Percentiles rank a stretch among this genome's conserved stretches.
Evolutionary conservation across 1,140 invertebrate genomes (phyloP).

Genomic region (Halesus radiatus): DNA sequence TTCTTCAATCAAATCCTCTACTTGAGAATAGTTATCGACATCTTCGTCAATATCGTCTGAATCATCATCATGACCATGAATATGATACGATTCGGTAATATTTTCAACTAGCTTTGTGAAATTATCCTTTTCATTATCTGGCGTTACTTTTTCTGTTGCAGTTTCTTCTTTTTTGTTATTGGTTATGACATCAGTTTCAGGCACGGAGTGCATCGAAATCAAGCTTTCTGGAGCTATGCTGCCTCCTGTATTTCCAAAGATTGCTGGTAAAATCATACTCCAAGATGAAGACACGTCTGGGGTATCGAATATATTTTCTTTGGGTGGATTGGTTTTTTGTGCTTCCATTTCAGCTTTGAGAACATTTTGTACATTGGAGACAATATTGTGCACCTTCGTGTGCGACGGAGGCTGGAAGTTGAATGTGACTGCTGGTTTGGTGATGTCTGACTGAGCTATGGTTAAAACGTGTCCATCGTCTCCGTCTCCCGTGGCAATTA

Average conservation of each 20-base stretch:
- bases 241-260: constrained; percentile 79
- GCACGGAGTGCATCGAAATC: constrained; percentile 68
- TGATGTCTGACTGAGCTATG: constrained; percentile 65
- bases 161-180: constrained; percentile 50
- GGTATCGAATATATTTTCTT: constrained; percentile 73
- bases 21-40: constrained; percentile 11
- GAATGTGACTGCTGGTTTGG: constrained; percentile 66
- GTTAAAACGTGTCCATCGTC: constrained; percentile 71
- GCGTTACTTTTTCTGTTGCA: background rate
- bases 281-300: constrained; percentile 82
- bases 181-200: constrained; percentile 72
- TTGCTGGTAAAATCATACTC: constrained; percentile 83
- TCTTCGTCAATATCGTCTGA: constrained; percentile 35
- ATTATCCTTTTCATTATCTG: background rate
- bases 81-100: background rate
- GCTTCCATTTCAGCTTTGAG: constrained; percentile 82
- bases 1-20: constrained; percentile 35
- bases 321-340: constrained; percentile 74
- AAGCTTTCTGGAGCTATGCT: constrained; percentile 73
- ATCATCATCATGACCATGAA: constrained; percentile 55
- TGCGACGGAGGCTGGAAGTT: constrained; percentile 70
- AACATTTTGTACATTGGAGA: constrained; percentile 85
- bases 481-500: constrained; percentile 83
- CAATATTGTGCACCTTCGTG: constrained; percentile 82
- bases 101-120: background rate